Conservation (phyloP, 2,888 invertebrate species). For the Pyrgus malvae region DNA sequence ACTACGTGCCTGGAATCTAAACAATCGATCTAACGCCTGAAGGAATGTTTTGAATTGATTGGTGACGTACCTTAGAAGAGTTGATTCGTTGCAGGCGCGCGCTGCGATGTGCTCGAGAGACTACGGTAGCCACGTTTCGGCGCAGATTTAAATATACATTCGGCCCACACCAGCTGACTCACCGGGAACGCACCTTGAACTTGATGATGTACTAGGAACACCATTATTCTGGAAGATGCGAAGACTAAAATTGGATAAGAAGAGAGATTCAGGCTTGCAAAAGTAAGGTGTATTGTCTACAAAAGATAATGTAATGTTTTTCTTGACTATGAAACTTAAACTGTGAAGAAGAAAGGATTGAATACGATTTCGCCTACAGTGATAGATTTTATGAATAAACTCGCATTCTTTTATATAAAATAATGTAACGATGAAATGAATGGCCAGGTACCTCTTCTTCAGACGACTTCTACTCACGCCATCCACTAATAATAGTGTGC, state of each 20-base stretch:
- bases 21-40: neutral
- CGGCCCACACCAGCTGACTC: conserved; percentile 72
- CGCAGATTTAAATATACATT: conserved; percentile 75
- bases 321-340: too few species aligned
- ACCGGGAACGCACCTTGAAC: conserved; percentile 72
- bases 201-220: conserved; percentile 50
- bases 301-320: too few species aligned
- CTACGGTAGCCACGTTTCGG: conserved; percentile 50
- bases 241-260: neutral
- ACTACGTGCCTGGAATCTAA: too few species aligned
- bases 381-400: too few species aligned
- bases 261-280: neutral
- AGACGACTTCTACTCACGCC: too few species aligned
- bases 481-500: too few species aligned
- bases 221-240: conserved; percentile 32
- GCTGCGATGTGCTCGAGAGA: conserved; percentile 66
- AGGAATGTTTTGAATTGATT: neutral
- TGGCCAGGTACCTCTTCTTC: too few species aligned
- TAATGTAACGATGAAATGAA: too few species aligned
- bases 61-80: conserved; percentile 41
- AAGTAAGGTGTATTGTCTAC: neutral
- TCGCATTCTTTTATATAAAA: too few species aligned
- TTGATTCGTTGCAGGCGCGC: conserved; percentile 77
- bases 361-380: too few species aligned
- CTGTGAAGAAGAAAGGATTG: too few species aligned